Conservation (phyloP, 2,888 invertebrate species). For the Trachelus troglodyta region DNA sequence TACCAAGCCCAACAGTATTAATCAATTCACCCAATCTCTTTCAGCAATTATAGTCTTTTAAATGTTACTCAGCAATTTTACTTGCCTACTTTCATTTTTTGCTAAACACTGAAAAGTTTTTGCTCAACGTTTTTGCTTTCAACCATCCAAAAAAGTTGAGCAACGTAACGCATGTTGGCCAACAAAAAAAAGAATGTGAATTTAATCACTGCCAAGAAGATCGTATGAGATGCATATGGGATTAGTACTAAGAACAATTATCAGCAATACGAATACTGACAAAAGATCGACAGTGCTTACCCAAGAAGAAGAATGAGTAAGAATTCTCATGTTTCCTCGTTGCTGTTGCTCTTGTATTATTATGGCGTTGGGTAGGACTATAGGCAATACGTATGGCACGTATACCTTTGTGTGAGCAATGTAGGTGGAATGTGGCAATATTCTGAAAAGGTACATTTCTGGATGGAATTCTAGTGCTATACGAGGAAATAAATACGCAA, state of each 20-base stretch:
- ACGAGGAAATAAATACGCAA: background rate
- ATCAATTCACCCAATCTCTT: background rate
- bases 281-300: background rate
- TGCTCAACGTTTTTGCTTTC: background rate
- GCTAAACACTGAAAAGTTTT: background rate
- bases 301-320: background rate
- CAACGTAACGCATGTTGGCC: background rate
- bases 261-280: background rate
- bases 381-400: background rate
- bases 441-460: background rate
- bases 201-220: background rate
- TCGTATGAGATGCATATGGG: background rate
- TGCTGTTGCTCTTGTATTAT: background rate
- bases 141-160: background rate
- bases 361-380: background rate
- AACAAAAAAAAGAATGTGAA: background rate
- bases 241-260: background rate
- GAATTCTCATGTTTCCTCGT: background rate
- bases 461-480: background rate
- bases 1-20: no score
- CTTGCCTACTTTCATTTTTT: background rate
- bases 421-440: background rate
- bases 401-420: background rate
- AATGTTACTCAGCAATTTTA: background rate
- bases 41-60: background rate